phyloP scores from a whole-genome alignment of 2,113 vertebrate genomes.

The Picathartes gymnocephalus region DNA sequence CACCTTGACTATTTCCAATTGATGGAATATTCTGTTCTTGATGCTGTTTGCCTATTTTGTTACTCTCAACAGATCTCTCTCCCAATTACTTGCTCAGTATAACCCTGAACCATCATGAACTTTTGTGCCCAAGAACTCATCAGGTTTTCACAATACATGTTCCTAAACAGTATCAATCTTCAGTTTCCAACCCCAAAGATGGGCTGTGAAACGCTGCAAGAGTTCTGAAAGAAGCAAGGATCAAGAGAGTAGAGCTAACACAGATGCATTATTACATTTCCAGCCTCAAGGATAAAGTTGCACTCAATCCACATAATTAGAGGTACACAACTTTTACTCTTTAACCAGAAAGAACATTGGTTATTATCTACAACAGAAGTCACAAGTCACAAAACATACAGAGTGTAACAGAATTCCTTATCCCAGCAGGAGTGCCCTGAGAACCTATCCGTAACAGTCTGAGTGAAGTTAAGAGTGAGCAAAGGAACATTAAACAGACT shows the following conservation, averaged over 20 bases:
- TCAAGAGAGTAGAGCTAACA: background rate
- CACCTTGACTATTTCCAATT: background rate
- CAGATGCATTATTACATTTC: background rate
- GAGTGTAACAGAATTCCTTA: background rate
- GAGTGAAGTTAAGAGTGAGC: background rate
- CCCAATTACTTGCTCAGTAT: background rate
- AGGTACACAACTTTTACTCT: background rate
- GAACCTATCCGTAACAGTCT: background rate
- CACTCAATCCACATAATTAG: rapidly evolving
- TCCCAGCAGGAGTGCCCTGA: background rate
- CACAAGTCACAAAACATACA: background rate
- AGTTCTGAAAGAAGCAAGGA: background rate
- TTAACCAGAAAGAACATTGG: background rate
- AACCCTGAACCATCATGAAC: background rate
- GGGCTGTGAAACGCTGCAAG: background rate
- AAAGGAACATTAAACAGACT: background rate
- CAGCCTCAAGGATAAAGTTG: background rate
- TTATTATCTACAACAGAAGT: background rate
- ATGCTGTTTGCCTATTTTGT: background rate
- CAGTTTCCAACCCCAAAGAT: background rate
- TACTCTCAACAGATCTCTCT: background rate
- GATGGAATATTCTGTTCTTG: background rate
- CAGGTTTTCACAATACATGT: background rate
- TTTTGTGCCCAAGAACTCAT: background rate
- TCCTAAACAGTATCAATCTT: background rate